Conservation (phyloP, 2,797 vertebrate species). For the Microcaecilia unicolor region DNA sequence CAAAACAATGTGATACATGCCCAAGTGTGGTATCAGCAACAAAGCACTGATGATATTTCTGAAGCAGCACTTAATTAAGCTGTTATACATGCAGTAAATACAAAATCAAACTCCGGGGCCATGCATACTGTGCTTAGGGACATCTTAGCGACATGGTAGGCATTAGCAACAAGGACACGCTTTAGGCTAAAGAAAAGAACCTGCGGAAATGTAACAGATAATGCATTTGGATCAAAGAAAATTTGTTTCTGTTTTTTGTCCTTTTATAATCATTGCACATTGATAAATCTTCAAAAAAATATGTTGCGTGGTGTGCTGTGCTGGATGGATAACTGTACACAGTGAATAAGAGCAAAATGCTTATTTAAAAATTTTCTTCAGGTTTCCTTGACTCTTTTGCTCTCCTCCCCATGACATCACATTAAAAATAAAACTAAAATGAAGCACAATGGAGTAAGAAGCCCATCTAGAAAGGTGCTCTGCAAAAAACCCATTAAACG, state of each 20-base stretch:
- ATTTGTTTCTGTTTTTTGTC: neutral
- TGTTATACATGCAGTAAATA: constrained; percentile 49
- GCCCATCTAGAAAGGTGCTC: too few species aligned
- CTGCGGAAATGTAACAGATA: neutral
- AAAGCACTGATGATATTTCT: constrained; percentile 44
- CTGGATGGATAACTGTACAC: too few species aligned
- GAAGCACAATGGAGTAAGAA: too few species aligned
- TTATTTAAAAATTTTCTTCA: too few species aligned
- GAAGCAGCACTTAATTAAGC: constrained; percentile 53
- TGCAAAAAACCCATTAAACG: too few species aligned
- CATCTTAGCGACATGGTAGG: constrained; percentile 12
- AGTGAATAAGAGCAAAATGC: too few species aligned
- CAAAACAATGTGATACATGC: constrained; percentile 47
- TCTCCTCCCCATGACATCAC: too few species aligned
- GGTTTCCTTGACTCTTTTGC: too few species aligned
- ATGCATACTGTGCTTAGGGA: constrained; percentile 31
- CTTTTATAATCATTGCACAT: too few species aligned
- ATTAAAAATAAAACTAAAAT: too few species aligned
- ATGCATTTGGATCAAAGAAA: neutral
- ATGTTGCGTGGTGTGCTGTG: too few species aligned
- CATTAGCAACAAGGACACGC: constrained; percentile 21
- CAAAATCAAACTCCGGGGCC: constrained; percentile 31
- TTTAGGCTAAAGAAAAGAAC: constrained; percentile 16
- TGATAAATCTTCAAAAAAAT: too few species aligned
- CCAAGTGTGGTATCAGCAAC: constrained; percentile 33